Evolutionary conservation across 2,797 vertebrate species (phyloP).

Genomic region (Decapterus maruadsi): DNA sequence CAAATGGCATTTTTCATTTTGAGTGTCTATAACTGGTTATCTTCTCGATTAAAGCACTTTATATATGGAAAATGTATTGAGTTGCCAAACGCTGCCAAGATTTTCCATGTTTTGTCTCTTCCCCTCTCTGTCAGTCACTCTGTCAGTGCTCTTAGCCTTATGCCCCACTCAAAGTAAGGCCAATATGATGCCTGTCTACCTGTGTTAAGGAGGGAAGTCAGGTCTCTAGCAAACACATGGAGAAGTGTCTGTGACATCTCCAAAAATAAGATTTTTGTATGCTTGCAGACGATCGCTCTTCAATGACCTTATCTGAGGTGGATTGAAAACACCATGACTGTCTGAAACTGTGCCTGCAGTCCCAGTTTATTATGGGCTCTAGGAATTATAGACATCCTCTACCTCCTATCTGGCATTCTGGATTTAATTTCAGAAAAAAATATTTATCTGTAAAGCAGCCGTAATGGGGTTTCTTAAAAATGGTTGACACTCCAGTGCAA

Average conservation of each 20-base stretch:
- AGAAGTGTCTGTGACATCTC: slow-evolving; percentile 52
- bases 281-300: slow-evolving; percentile 44
- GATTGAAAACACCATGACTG: slow-evolving; percentile 60
- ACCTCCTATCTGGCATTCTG: slow-evolving; percentile 17
- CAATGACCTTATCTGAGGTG: slow-evolving; percentile 68
- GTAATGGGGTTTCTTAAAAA: not conserved
- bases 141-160: slow-evolving; percentile 19
- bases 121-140: not conserved
- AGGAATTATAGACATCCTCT: slow-evolving; percentile 27
- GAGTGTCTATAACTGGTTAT: slow-evolving; percentile 23
- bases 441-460: slow-evolving; percentile 27
- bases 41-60: slow-evolving; percentile 40
- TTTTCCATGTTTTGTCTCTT: slow-evolving; percentile 28
- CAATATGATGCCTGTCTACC: slow-evolving; percentile 60
- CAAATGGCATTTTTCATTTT: slow-evolving; percentile 35
- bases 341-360: slow-evolving; percentile 40
- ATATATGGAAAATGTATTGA: slow-evolving; percentile 19
- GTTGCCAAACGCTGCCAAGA: slow-evolving; percentile 27
- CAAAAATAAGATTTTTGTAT: slow-evolving; percentile 59
- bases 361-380: slow-evolving; percentile 32
- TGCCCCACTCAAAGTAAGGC: slow-evolving; percentile 16
- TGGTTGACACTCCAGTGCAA: too few relatives aligned
- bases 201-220: slow-evolving; percentile 33
- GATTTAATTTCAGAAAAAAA: slow-evolving; percentile 11
- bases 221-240: slow-evolving; percentile 56